A percentile compares a stretch with the other conserved stretches of the same genome.
phyloP scores from a whole-genome alignment of 2,113 vertebrate species.

The Chionomys nivalis region DNA sequence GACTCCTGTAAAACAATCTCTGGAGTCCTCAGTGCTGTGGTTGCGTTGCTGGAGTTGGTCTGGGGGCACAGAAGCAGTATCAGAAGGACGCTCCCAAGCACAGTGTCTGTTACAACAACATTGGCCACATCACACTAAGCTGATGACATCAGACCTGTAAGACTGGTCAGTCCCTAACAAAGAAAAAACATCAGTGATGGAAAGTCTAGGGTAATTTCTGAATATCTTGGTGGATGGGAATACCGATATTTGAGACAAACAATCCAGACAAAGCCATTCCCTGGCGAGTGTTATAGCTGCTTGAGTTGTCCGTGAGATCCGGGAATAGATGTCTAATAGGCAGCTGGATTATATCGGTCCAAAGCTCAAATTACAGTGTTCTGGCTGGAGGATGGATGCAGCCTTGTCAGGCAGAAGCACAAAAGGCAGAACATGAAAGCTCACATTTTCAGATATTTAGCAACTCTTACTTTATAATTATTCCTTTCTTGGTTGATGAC shows the following conservation, averaged over 20 bases:
- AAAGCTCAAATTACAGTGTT: conserved; percentile 42
- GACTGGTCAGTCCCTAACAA: background rate
- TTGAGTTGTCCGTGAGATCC: background rate
- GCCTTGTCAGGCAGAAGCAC: background rate
- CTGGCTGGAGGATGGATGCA: background rate
- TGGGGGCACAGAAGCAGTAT: background rate
- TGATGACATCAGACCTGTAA: background rate
- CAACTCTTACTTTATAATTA: background rate
- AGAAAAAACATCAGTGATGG: background rate
- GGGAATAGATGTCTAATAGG: background rate
- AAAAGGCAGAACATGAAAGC: background rate
- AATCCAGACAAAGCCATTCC: background rate
- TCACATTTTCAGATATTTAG: background rate
- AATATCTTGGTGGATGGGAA: background rate
- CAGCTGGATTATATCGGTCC: background rate
- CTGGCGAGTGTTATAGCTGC: background rate
- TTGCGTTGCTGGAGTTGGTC: background rate
- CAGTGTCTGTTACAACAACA: background rate
- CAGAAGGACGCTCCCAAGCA: background rate
- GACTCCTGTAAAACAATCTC: background rate
- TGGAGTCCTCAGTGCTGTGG: background rate
- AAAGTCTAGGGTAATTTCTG: background rate
- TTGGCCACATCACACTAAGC: background rate
- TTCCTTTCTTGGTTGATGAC: conserved; percentile 32
- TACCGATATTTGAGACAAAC: background rate